Evolutionary conservation across 2,888 invertebrate species (phyloP), one percentile per base, ranked within the genome.

Genomic region (Dinocampus coccinellae): DNA sequence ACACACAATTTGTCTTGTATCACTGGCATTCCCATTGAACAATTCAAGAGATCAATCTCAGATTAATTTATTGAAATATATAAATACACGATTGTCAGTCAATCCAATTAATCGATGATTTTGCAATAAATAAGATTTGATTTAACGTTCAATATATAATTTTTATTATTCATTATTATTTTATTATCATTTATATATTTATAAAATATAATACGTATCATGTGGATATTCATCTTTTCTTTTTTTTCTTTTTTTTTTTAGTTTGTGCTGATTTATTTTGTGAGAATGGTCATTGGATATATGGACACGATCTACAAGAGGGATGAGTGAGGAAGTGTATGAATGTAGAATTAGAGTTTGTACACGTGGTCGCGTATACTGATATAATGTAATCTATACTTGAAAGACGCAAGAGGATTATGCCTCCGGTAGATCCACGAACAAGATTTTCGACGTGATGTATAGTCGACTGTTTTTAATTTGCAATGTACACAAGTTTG

Each of bases 401-500:
- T 33, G 52, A 36, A 77, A 77, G 80, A 78, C 78, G 79, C 73
- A n/a, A n/a, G 73, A 75, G 80, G 83, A 84, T 83, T 81, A 79
- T 80, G 81, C 79, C 80, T 79, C 81, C 80, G 72, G 72, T 65
- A 83, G 84, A 84, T 84, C 76, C 83, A 81, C 82, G 82, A 82
- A 80, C 74, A 68, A 81, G 83, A 83, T 83, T 82, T 63, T 68
- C n/a, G 60, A 73, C 70, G 72, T 83, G 82, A 84, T 83, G 73
- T 81, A 82, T 79, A 79, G 79, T 73, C 74, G 66, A 65, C 73
- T 33, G 42, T 52, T 70, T 73, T 71, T 70, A 65, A 39, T 61
- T 63, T 64, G 68, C n/a, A n/a, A n/a, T n/a, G n/a, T n/a, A n/a
- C n/a, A n/a, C n/a, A n/a, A n/a, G n/a, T n/a, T n/a, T n/a, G n/a